Evolutionary conservation across 1,140 invertebrate genomes (phyloP).

Genomic region (Bombus sylvicola): DNA sequence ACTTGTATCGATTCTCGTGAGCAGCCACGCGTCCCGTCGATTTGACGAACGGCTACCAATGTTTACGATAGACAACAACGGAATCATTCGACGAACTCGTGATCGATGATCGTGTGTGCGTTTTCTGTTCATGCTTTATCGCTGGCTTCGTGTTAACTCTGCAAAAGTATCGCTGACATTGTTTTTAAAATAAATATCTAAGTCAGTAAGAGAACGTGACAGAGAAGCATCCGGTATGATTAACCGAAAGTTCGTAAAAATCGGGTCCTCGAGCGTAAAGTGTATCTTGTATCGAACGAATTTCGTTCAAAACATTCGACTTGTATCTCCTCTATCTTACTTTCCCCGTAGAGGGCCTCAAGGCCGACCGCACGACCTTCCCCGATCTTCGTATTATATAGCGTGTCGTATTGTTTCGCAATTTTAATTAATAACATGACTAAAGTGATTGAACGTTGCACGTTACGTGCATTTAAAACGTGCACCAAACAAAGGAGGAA

Average conservation of each 20-base stretch:
- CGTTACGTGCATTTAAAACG: neutral
- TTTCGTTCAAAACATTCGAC: neutral
- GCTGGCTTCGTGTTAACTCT: constrained; percentile 37
- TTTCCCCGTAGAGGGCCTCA: constrained; percentile 16
- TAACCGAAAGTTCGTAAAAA: neutral
- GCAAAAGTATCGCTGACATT: constrained; percentile 63
- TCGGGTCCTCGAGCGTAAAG: neutral
- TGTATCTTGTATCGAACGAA: neutral
- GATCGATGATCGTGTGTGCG: constrained; percentile 56
- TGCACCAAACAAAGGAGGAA: neutral
- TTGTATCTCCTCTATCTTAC: neutral
- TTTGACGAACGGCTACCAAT: constrained; percentile 41
- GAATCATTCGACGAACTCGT: constrained; percentile 67
- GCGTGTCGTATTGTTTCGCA: neutral
- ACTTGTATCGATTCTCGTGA: constrained; percentile 19
- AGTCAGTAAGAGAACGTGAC: neutral
- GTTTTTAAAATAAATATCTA: constrained; percentile 40
- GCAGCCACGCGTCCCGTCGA: constrained; percentile 23
- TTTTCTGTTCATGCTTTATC: constrained; percentile 22
- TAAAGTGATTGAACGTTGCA: constrained; percentile 1
- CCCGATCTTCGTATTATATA: neutral
- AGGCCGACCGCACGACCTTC: constrained; percentile 26
- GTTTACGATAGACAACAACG: constrained; percentile 41
- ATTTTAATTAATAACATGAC: constrained; percentile 28
- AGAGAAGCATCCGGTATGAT: neutral